Base-by-base conservation (phyloP, 2,888 invertebrate genomes). In the Coenonympha arcania region DNA sequence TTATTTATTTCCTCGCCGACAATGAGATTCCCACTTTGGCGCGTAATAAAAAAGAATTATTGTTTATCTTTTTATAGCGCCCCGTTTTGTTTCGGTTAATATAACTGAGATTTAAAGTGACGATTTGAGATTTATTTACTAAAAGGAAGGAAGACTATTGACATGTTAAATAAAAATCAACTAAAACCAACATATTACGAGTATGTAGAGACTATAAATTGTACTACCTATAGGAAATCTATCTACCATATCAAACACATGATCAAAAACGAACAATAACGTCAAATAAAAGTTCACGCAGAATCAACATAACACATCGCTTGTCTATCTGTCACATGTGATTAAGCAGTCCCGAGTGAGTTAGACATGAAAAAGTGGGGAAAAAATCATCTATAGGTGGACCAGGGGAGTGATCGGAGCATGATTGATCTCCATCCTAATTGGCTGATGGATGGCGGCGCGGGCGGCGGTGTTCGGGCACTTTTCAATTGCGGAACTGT, bases 391-490 rank as follows among this genome's bases (percentile, higher is more conserved):
- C 71, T 74, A n/a, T n/a, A 69, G 68, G 65, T 63, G 63, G 73
- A 73, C 74, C 79, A 61, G 65, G 83, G 84, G 83, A 80, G 83
- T 80, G 82, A 84, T 84, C 82, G 76, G 75, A 62, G 72, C 82
- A 91, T 92, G 92, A 92, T 91, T 90, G 92, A 92, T 92, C 90
- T 87, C 73, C 66, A 66, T 61, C 79, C 89, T 92, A 92, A 92
- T 92, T 92, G 91, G 89, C 88, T 91, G 92, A 92, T 91, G 89
- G 91, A 92, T 92, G 90, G 52, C 13, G 45, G 33, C 28, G 52
- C 50, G 45, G 50, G 18, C 44, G 39, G 13, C 36, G 40, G 47
- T 58, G 53, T 59, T 58, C 58, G 59, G 80, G 61, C 59, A 57
- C 56, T 55, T 54, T 59, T 51, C 52, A 39, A 53, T 50, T 45